Evolutionary conservation across 2,113 vertebrate genomes (phyloP).

Genomic region (Centropristis striata): DNA sequence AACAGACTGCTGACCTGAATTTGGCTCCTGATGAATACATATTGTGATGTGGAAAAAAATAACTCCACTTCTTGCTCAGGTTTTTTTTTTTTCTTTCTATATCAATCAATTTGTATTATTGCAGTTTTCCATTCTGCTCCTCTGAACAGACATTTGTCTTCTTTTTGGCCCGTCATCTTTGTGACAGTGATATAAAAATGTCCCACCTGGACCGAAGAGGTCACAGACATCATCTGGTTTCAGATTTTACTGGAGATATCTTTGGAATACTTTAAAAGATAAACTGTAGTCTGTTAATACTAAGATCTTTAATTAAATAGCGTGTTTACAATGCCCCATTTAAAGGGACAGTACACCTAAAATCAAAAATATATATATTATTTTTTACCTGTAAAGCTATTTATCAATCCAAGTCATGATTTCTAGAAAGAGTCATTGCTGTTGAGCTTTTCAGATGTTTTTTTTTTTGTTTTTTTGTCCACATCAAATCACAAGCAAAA

Average conservation of each 20-base stretch:
- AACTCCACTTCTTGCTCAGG: constrained; percentile 18
- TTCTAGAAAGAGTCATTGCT: too few species aligned
- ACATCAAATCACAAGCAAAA: too few species aligned
- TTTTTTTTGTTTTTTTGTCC: too few species aligned
- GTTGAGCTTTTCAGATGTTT: too few species aligned
- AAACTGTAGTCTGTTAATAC: not conserved
- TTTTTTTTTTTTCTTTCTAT: constrained; percentile 13
- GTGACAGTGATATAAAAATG: constrained; percentile 7
- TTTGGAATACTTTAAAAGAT: not conserved
- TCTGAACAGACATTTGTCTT: constrained; percentile 30
- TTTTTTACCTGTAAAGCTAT: too few species aligned
- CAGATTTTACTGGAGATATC: not conserved
- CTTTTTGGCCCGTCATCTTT: constrained; percentile 1
- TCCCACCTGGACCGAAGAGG: not conserved
- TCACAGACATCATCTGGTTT: constrained; percentile 1
- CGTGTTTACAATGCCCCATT: too few species aligned
- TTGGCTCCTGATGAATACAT: constrained; percentile 62
- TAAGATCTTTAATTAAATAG: not conserved
- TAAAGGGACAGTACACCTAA: too few species aligned
- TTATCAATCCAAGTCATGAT: too few species aligned
- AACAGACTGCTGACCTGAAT: constrained; percentile 66
- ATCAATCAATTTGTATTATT: constrained; percentile 22
- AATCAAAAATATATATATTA: too few species aligned
- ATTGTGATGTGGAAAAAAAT: constrained; percentile 56
- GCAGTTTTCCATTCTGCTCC: constrained; percentile 1